Evolutionary conservation across 1,140 invertebrate genomes (phyloP), one percentile per base, ranked within the genome.

Genomic region (Gryllus bimaculatus): DNA sequence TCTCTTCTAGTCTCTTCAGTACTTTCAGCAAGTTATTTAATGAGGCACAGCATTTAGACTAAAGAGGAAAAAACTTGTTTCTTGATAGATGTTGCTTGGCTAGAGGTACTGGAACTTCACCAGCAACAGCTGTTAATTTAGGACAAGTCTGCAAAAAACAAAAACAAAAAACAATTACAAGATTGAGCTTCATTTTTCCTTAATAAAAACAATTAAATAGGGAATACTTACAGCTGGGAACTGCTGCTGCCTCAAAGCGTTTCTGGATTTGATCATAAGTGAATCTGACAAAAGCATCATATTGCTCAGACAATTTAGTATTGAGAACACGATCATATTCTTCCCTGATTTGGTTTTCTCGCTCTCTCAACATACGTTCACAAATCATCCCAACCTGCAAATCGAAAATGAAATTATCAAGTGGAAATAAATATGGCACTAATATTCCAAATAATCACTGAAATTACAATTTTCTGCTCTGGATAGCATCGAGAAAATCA

Each of bases 271-370:
- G 97, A 88, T 99, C 97, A 84, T 96, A 94, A 81, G 96, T 98
- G 86, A 98, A 98, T 87, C 96, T 97, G 26, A 98, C 95, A 87
- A 98, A 98, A 83, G 96, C 94, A 87, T 98, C 96, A 85, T 98
- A 98, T 87, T 99, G 97, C 87, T 99, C 97, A 75, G 96, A 94
- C 82, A 98, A 90, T 88, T 98, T 98, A 85, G 90, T 90, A 83
- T 92, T 94, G 81, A 99, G 89, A 82, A 96, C 95, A 82, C 92
- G 90, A 87, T 98, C 95, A 86, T 98, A 99, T 87, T 98, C 94
- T 84, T 96, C 93, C 83, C 95, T 90, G 79, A 99, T 92, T 84
- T 95, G 91, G 82, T 91, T 91, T 87, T 98, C 97, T 82, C 95
- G 92, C 84, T 98, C 97, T 84, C 94, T 93, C 73, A 98, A 88